Evolutionary conservation across 2,113 vertebrate species (phyloP), one percentile per base, ranked within the genome.

Genomic region (Tragulus kanchil): DNA sequence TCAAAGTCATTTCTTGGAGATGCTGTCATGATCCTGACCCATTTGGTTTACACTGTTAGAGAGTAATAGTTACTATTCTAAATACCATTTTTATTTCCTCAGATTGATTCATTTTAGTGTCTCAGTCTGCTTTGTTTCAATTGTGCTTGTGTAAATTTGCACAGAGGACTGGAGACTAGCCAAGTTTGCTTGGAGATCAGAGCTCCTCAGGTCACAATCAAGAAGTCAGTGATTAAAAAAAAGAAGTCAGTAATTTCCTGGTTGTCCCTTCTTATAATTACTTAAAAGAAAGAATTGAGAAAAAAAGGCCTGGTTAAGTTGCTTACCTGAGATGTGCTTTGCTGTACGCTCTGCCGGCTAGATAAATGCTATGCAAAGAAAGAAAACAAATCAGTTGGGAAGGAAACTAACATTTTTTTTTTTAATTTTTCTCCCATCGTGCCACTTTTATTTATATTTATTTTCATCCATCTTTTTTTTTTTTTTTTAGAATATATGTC

Each of bases 321-420:
- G 75, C 96, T 98, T 99, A 99, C 99, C 99, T 99, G 99, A 92
- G 99, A 99, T 85, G 99, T 99, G 98, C 99, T 99, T 98, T 99
- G 99, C 98, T 99, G 99, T 96, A 99, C 99, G 98, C 99, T 99
- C 98, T 99, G 99, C 98, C 99, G 99, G 98, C 99, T 99, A 98
- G 99, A 99, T 96, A 99, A 98, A 98, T 99, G 99, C 99, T 99
- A 98, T 85, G 96, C 97, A 98, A 92, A 97, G 45, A 97, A 95
- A 97, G 78, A 95, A 97, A 97, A 45, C 36, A 89, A 94, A 89
- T 98, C 79, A 98, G 28, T 48, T 11, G 93, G 56, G 91, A 86
- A 97, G 62, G 13, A 95, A 85, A 95, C 19, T 62, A 71, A 91
- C n/a, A 71, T 79, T 90, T 62, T 89, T 19, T 65, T 36, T 36